Evolutionary conservation across 1,140 invertebrate genomes (phyloP).

Genomic region (Drosophila triauraria): DNA sequence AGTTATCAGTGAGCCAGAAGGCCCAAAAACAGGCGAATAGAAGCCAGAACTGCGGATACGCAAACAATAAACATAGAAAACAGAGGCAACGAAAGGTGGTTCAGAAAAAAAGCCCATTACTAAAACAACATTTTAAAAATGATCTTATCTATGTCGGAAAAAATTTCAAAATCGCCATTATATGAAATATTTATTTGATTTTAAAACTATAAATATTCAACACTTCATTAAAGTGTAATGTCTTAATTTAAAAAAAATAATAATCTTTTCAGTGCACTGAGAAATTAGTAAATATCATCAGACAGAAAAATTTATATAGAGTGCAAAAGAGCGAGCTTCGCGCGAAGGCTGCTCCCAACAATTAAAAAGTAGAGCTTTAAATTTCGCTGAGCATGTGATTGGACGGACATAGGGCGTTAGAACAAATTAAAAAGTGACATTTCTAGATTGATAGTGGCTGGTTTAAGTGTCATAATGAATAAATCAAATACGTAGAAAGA

Average conservation of each 20-base stretch:
- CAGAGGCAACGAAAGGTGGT: neutral
- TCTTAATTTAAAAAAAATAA: too few species aligned
- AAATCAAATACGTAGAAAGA: neutral
- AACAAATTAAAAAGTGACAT: constrained; percentile 8
- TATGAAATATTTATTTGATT: too few species aligned
- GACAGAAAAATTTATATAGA: neutral
- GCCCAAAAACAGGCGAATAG: constrained; percentile 7
- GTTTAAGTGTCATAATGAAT: neutral
- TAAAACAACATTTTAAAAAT: too few species aligned
- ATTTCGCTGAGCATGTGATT: constrained; percentile 48
- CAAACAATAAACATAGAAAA: constrained; percentile 12
- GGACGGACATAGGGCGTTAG: neutral
- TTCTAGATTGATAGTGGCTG: neutral
- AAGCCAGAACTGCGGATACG: constrained; percentile 4
- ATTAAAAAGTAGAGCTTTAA: constrained; percentile 40
- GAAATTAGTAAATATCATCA: neutral
- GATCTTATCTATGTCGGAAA: too few species aligned
- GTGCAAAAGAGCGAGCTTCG: constrained; percentile 23
- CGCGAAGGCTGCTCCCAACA: constrained; percentile 42
- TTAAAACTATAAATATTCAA: too few species aligned
- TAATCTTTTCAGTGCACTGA: neutral
- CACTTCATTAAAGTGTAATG: too few species aligned
- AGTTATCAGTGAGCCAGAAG: constrained; percentile 34
- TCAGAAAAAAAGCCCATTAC: neutral
- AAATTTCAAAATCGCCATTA: too few species aligned